These are phyloP conservation scores for Polypedilum pembai DNA, from an alignment of 1,140 invertebrate species.

Conservation along the genomic window DNA sequence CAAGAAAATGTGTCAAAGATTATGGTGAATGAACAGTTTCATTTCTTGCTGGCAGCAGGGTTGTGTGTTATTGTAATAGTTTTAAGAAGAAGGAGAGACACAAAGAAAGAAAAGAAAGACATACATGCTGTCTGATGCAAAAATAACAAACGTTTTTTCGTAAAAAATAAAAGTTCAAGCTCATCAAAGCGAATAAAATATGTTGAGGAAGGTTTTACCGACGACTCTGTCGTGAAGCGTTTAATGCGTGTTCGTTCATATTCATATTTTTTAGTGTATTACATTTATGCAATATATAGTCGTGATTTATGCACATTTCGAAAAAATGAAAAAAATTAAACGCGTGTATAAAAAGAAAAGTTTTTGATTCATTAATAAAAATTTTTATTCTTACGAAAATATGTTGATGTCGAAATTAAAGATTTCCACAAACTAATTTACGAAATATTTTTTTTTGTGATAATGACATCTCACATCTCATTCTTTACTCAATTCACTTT, in stretches of 20 bases:
- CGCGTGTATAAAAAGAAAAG: not conserved
- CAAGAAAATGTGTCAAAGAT: not conserved
- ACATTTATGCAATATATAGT: not conserved
- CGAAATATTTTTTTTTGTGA: no score
- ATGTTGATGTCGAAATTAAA: not conserved
- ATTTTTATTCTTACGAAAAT: conserved; percentile 1
- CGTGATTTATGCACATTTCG: not conserved
- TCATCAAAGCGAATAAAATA: conserved; percentile 20
- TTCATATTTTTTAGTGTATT: not conserved
- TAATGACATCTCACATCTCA: no score
- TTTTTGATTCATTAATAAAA: not conserved
- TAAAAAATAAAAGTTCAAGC: conserved; percentile 25
- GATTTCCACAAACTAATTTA: not conserved
- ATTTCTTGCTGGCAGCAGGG: not conserved
- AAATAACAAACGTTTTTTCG: not conserved
- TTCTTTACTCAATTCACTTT: not conserved
- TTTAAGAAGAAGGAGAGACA: not conserved
- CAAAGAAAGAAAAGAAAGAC: not conserved
- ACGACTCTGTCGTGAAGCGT: not conserved
- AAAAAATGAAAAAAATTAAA: not conserved
- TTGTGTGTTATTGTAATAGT: not conserved
- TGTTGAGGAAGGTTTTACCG: conserved; percentile 16
- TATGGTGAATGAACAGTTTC: conserved; percentile 15
- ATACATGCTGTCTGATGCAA: not conserved
- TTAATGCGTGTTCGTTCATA: not conserved